Conservation (phyloP, 2,888 invertebrate species). For the Volucella inanis region DNA sequence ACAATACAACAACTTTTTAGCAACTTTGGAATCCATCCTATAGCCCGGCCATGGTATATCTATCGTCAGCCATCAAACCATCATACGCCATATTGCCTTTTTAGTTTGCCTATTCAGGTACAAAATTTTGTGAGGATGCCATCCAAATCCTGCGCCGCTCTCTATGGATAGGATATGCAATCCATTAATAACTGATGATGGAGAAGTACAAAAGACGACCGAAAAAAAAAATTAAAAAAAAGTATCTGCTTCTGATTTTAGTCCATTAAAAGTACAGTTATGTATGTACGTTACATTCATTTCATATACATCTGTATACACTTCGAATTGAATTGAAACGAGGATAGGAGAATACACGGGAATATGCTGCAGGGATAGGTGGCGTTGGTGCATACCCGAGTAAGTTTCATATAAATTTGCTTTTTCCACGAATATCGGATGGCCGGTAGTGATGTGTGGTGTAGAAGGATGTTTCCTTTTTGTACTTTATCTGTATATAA, state of each 20-base stretch:
- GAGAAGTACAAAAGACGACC: conserved; percentile 36
- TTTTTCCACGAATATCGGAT: background rate
- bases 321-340: conserved; percentile 29
- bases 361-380: conserved; percentile 46
- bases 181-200: conserved; percentile 71
- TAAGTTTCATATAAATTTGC: conserved; percentile 28
- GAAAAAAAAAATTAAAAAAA: conserved; percentile 22
- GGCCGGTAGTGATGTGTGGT: background rate
- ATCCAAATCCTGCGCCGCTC: conserved; percentile 37
- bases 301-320: no score
- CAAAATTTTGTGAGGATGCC: conserved; percentile 43
- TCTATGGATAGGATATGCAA: conserved; percentile 35
- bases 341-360: conserved; percentile 5
- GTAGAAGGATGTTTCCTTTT: conserved; percentile 21
- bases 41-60: conserved; percentile 54
- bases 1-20: conserved; percentile 8
- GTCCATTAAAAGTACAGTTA: conserved; percentile 49
- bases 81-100: conserved; percentile 41
- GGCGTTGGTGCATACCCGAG: conserved; percentile 40
- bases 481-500: conserved; percentile 30
- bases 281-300: no score
- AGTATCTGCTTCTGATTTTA: conserved; percentile 56
- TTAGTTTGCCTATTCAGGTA: conserved; percentile 65
- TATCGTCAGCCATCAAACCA: background rate
- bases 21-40: background rate